A percentile compares a stretch with the other conserved stretches of the same genome.
Evolutionary conservation across 2,113 vertebrate species (phyloP).

Genomic region (Cervus canadensis): DNA sequence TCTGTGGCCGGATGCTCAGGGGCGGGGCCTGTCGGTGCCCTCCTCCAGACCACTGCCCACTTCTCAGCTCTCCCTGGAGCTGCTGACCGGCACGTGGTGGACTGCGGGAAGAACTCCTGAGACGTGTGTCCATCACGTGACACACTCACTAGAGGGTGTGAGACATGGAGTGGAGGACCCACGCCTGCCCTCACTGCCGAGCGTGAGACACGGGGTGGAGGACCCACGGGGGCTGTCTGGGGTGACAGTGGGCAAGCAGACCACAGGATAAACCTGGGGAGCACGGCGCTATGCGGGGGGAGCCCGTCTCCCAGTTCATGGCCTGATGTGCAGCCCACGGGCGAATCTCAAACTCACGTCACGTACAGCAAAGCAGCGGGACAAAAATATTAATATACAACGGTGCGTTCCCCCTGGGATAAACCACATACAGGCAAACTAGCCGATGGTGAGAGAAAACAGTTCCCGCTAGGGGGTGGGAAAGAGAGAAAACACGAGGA

Average conservation of each 20-base stretch:
- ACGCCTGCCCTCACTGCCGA: too few species aligned
- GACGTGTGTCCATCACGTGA: accelerated
- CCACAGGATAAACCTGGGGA: background rate
- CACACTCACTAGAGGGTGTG: accelerated
- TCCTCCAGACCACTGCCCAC: background rate
- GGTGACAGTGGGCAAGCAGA: background rate
- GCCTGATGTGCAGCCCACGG: accelerated
- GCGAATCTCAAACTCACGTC: accelerated
- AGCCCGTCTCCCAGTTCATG: background rate
- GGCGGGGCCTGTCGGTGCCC: accelerated
- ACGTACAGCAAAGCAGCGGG: accelerated
- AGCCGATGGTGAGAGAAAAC: accelerated
- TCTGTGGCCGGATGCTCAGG: background rate
- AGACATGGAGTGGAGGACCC: background rate
- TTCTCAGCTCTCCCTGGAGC: background rate
- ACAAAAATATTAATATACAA: accelerated
- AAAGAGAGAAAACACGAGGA: accelerated
- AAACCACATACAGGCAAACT: background rate
- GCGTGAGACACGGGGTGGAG: too few species aligned
- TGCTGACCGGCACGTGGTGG: accelerated
- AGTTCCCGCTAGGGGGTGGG: background rate
- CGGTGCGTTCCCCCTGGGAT: accelerated
- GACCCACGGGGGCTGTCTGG: background rate
- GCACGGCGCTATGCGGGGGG: accelerated
- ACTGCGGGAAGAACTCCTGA: background rate